Evolutionary conservation across 2,888 invertebrate genomes (phyloP), one percentile per base, ranked within the genome.

Genomic region (Cantharis nigra): DNA sequence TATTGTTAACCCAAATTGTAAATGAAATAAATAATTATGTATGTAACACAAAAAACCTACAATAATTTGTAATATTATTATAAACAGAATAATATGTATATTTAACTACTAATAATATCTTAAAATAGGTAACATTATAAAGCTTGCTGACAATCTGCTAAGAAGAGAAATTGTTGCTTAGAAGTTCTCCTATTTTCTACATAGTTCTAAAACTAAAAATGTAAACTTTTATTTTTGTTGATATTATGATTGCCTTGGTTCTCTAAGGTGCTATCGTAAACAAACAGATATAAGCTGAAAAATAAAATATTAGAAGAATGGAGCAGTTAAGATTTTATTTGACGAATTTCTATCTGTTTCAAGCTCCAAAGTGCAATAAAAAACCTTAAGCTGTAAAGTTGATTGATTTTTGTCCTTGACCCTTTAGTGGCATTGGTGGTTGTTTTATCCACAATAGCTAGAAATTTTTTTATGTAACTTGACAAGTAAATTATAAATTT

Each of bases 361-460:
- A 75, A 75, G 75, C 78, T 73, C 78, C 7, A 26, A 72, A 70
- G 78, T 63, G 73, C 73, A 14, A 76, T 78, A 78, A 78, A 76
- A 75, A 76, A 67, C 65, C 72, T 70, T 67, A 73, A 76, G 23
- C 75, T 70, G 76, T 72, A 79, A 79, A 77, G 69, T 72, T 75
- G 77, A 79, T 79, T 79, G 79, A 77, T 76, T 79, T 76, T 79
- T 79, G 79, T 72, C 74, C 77, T 78, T 78, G 78, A 78, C 70
- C 72, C 72, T 69, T 18, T 67, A 9, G 23, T 26, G 23, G 26
- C 9, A 67, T 23, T 67, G 20, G 23, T n/a, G 65, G 65, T n/a
- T 13, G 23, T n/a, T 13, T 67, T n/a, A 13, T n/a, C 26, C 3
- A 23, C 65, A 67, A 67, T 67, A 67, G n/a, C 49, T n/a, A 49